Base-by-base conservation (phyloP, 2,888 invertebrate species). In the Ferdinandea cuprea region DNA sequence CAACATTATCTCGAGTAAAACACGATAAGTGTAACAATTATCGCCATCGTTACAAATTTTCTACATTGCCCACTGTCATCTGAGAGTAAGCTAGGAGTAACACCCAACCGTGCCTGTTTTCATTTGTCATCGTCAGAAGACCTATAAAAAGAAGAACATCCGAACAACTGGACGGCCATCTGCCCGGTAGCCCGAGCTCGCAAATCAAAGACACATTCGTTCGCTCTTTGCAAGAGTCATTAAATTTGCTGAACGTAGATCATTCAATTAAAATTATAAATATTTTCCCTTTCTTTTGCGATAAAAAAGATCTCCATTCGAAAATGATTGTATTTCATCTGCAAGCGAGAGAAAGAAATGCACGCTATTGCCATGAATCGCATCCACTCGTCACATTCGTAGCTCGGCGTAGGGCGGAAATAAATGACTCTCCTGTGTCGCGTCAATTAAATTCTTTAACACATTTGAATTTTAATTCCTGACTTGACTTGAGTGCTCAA, bases 181-280 rank as follows among this genome's bases (percentile, higher is more conserved):
- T 73, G 73, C 56, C 44, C 63, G 13, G 44, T 54, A 15, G 32
- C 52, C 30, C 37, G 50, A 30, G 44, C 11, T 73, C 56, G 56
- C 65, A 73, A 73, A 73, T 73, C 63, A 61, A 54, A 52, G 50
- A 37, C 35, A 30, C 25, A 28, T 25, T 46, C 50, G 56, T 37
- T 77, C 68, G 25, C n/a, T 80, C 74, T 65, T 71, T 65, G 46
- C n/a, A n/a, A n/a, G 17, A 37, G 71, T 37, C 59, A 71, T 81
- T 71, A 81, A 81, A 81, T 81, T 81, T 81, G 59, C 42, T 66
- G 35, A 81, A 65, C 48, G 25, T 46, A 71, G 65, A 81, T 77
- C 71, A 77, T 77, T 81, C 77, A 61, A 81, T 81, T 81, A 66
- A n/a, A 81, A 71, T 77, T 81, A 48, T 77, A 77, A 77, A 81